Evolutionary conservation across 2,113 vertebrate genomes (phyloP).

Genomic region (Pantherophis guttatus): DNA sequence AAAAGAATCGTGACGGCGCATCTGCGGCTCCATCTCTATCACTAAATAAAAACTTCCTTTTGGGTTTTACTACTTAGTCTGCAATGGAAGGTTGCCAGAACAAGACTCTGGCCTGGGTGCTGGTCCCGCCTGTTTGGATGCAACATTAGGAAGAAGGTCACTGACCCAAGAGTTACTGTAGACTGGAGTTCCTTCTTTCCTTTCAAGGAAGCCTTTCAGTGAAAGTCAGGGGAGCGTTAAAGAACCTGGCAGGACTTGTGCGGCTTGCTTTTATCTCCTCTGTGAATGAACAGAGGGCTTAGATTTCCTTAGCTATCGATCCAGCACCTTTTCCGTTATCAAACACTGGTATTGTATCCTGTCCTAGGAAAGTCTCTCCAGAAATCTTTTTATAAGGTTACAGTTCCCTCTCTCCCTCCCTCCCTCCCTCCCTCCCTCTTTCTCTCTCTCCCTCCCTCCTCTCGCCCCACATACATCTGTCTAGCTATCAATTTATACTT

Average conservation of each 20-base stretch:
- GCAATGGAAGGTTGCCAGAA: background rate
- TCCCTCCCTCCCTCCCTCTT: background rate
- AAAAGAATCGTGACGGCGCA: background rate
- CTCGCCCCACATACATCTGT: background rate
- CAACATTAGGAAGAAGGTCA: conserved; percentile 3
- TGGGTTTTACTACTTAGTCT: background rate
- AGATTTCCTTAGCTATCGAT: background rate
- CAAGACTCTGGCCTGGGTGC: background rate
- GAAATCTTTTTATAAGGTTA: background rate
- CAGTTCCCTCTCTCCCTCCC: background rate
- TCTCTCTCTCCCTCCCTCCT: background rate
- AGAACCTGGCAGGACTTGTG: rapidly evolving
- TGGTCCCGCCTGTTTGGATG: rapidly evolving
- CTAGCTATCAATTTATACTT: background rate
- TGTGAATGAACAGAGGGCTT: conserved; percentile 19
- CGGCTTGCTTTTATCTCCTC: background rate
- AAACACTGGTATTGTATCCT: background rate
- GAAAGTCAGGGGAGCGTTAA: background rate
- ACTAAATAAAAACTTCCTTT: background rate
- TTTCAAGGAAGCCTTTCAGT: background rate
- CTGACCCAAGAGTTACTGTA: conserved; percentile 3
- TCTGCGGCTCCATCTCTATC: background rate
- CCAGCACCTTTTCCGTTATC: background rate
- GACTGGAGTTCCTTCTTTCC: conserved; percentile 1
- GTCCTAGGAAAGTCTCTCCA: background rate